These are phyloP conservation scores for Drosophila macrothrix DNA, from an alignment of 2,888 invertebrate species.

Conservation along the genomic window DNA sequence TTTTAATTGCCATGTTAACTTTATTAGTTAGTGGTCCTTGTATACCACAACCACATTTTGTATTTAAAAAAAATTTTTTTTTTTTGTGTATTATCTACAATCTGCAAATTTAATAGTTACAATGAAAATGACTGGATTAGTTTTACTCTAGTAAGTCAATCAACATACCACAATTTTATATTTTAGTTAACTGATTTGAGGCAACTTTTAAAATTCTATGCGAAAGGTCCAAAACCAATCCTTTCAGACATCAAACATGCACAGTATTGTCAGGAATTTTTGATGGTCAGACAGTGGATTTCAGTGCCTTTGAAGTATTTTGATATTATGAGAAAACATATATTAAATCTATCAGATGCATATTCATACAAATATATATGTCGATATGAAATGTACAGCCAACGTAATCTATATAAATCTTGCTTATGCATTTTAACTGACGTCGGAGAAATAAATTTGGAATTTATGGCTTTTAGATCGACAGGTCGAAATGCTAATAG, in stretches of 20 bases:
- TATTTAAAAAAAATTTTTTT: background rate
- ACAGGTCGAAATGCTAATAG: constrained; percentile 1
- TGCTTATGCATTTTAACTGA: background rate
- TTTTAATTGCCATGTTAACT: background rate
- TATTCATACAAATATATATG: background rate
- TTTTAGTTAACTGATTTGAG: background rate
- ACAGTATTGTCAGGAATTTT: background rate
- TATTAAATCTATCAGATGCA: no score
- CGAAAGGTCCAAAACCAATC: background rate
- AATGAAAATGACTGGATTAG: background rate
- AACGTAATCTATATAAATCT: background rate
- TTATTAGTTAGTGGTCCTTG: background rate
- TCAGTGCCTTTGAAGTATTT: no score
- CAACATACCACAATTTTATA: background rate
- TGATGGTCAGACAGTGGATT: no score
- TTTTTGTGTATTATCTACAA: background rate
- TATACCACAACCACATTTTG: background rate
- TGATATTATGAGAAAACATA: background rate
- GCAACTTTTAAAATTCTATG: background rate
- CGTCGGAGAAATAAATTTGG: background rate
- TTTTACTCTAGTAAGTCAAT: background rate
- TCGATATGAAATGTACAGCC: background rate
- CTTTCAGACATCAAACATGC: background rate
- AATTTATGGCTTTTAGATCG: constrained; percentile 27
- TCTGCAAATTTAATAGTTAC: background rate